These are phyloP conservation scores for Thumatha senex DNA, from an alignment of 2,888 invertebrate genomes.

Conservation along the genomic window DNA sequence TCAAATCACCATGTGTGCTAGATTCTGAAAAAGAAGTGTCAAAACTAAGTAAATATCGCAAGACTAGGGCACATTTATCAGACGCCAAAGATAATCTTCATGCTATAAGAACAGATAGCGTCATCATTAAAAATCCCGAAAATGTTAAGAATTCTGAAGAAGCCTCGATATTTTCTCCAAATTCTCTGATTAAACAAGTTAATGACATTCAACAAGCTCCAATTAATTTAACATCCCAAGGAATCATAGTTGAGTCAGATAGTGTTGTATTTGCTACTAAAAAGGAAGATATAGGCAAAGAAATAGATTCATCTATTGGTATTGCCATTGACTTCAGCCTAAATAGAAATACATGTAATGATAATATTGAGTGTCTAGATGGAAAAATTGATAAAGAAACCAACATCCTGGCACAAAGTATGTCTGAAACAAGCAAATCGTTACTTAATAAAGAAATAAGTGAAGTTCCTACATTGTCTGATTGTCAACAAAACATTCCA, in stretches of 20 bases:
- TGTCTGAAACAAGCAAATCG: slow-evolving; percentile 5
- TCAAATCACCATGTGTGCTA: slow-evolving; percentile 30
- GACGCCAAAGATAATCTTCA: slow-evolving; percentile 41
- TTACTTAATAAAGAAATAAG: slow-evolving; percentile 4
- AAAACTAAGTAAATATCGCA: slow-evolving; percentile 73
- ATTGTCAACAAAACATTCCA: background rate
- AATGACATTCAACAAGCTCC: slow-evolving; percentile 33
- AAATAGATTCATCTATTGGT: slow-evolving; percentile 31
- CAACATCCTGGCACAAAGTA: background rate
- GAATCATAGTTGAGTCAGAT: slow-evolving; percentile 13
- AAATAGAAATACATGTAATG: slow-evolving; percentile 39
- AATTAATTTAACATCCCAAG: slow-evolving; percentile 52
- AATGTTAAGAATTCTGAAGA: slow-evolving; percentile 54
- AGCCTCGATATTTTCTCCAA: slow-evolving; percentile 21
- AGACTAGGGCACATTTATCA: slow-evolving; percentile 46
- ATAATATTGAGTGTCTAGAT: slow-evolving; percentile 15
- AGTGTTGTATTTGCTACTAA: slow-evolving; percentile 5
- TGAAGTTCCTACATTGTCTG: slow-evolving; percentile 7
- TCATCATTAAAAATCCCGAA: slow-evolving; percentile 78
- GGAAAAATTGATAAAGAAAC: slow-evolving; percentile 10
- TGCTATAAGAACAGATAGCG: slow-evolving; percentile 67
- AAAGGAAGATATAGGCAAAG: slow-evolving; percentile 10
- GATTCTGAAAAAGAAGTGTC: slow-evolving; percentile 56
- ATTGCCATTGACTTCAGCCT: slow-evolving; percentile 67
- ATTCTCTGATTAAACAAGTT: slow-evolving; percentile 16